These are phyloP conservation scores for Coenonympha arcania DNA, from an alignment of 2,888 invertebrate genomes.

Conservation along the genomic window DNA sequence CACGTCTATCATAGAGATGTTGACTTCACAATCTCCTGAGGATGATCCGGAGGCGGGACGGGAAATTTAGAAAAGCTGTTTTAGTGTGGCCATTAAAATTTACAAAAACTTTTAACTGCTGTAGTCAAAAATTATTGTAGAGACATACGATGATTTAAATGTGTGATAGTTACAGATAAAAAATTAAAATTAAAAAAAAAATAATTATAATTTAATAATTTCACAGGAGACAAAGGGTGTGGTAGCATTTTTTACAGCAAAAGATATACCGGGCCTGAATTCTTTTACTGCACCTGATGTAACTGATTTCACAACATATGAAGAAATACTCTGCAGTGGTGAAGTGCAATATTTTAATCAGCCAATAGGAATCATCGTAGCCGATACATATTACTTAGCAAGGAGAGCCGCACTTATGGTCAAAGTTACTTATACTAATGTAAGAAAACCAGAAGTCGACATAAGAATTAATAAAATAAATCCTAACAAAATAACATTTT, in stretches of 20 bases:
- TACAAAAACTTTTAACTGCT: no score
- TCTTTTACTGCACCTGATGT: conserved; percentile 50
- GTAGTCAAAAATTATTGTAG: no score
- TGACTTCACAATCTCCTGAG: no score
- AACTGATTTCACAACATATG: conserved; percentile 34
- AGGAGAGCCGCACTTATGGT: conserved; percentile 75
- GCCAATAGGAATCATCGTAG: conserved; percentile 79
- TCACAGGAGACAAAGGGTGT: conserved; percentile 77
- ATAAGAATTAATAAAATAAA: conserved; percentile 43
- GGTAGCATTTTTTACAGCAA: conserved; percentile 76
- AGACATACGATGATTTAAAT: no score
- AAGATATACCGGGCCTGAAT: conserved; percentile 81
- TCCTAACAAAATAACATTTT: conserved; percentile 40
- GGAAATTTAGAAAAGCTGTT: no score
- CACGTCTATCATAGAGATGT: no score
- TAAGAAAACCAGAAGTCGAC: conserved; percentile 45
- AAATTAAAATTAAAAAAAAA: no score
- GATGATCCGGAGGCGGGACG: no score
- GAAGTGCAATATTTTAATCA: conserved; percentile 77
- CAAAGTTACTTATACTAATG: conserved; percentile 69
- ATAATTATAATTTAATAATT: no score
- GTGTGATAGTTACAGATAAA: no score
- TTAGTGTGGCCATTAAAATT: no score
- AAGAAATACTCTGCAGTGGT: conserved; percentile 69
- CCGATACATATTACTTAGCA: conserved; percentile 72